phyloP scores from a whole-genome alignment of 2,113 vertebrate genomes.

The Malurus melanocephalus region DNA sequence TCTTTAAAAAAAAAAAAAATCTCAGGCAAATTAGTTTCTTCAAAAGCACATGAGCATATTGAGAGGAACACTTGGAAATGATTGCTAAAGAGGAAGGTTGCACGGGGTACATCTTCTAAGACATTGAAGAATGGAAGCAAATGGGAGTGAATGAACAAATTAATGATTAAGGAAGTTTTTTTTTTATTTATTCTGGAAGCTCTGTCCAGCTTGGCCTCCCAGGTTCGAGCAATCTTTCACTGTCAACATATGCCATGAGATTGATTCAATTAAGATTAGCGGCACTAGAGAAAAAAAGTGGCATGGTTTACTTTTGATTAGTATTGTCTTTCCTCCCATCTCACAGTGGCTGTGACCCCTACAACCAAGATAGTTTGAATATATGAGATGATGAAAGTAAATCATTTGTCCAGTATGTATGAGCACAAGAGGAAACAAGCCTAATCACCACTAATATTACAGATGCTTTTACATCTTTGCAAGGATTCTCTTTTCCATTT shows the following conservation, averaged over 20 bases:
- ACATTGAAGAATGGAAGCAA: slow-evolving; percentile 89
- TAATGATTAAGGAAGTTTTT: slow-evolving; percentile 86
- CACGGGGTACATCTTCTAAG: slow-evolving; percentile 54
- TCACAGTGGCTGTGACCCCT: slow-evolving; percentile 52
- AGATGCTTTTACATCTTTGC: neutral
- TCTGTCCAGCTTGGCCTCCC: slow-evolving; percentile 87
- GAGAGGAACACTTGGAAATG: slow-evolving; percentile 68
- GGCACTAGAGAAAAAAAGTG: slow-evolving; percentile 73
- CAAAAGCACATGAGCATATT: slow-evolving; percentile 26
- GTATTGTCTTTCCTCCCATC: slow-evolving; percentile 79
- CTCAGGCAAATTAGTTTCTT: slow-evolving; percentile 69
- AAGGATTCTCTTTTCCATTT: slow-evolving; percentile 9
- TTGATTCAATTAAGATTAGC: slow-evolving; percentile 99
- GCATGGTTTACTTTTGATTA: slow-evolving; percentile 88
- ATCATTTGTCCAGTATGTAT: neutral
- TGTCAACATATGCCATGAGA: slow-evolving; percentile 92
- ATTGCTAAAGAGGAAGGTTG: slow-evolving; percentile 67
- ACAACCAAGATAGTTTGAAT: slow-evolving; percentile 30
- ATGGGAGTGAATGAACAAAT: slow-evolving; percentile 81
- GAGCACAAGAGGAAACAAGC: slow-evolving; percentile 30
- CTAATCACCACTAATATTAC: neutral
- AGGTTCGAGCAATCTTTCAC: slow-evolving; percentile 94
- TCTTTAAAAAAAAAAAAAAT: neutral
- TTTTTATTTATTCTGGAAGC: slow-evolving; percentile 68
- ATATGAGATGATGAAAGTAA: slow-evolving; percentile 24